Evolutionary conservation across 2,113 vertebrate genomes (phyloP), one percentile per base, ranked within the genome.

Genomic region (Notothenia coriiceps): DNA sequence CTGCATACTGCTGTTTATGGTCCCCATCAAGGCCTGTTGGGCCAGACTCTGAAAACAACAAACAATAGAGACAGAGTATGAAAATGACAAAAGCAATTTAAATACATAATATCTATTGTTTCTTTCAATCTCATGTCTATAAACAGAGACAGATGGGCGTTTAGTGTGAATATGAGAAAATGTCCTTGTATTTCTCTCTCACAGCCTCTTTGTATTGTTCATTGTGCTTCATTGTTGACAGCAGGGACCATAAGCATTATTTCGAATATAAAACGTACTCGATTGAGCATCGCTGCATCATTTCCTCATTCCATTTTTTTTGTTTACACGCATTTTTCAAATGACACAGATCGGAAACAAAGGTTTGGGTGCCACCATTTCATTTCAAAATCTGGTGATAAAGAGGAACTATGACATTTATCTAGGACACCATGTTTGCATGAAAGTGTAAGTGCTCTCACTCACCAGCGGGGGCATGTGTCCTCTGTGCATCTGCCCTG

Each of bases 391-490:
- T 18, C 15, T 54, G 8, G 6, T n/a, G 59, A 44, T 20, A 63
- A 33, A 43, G 10, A 12, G 10, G 9, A 2, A 52, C 46, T 20
- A 29, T 0, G 3, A 14, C 22, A 49, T 65, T 75, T 29, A 40
- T 29, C 20, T 14, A 55, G 44, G 20, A 64, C 6, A 65, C 13
- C 17, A 33, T 46, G 8, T 73, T 55, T 44, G 35, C 29, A 52
- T 65, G 22, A 43, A 35, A 56, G 61, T 35, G 50, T 46, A 44
- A 79, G 20, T 12, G n/a, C 22, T 68, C 4, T n/a, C 77, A 54
- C 97, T 97, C 91, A 99, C 98, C 94, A 99, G 95, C 0, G 98
- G 98, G 56, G 98, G 97, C 98, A 99, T 99, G 74, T 99, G 98
- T 80, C 97, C 98, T 83, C 97, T 94, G 94, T 99, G 98, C 97